Evolutionary conservation across 2,797 vertebrate genomes (phyloP).

Genomic region (Rhinoraja longicauda): DNA sequence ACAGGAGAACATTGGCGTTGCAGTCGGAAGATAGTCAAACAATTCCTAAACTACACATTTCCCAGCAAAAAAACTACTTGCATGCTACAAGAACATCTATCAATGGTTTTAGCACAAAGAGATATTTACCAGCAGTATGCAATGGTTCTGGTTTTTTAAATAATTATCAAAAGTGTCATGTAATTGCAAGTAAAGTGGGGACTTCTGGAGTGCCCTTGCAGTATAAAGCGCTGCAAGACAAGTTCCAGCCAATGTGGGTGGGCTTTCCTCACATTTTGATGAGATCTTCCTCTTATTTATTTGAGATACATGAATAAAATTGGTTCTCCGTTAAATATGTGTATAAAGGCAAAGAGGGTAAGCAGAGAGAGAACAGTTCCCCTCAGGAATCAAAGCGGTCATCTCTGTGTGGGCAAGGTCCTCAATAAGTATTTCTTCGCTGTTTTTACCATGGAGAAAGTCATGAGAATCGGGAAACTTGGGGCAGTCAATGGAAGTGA

Average conservation of each 20-base stretch:
- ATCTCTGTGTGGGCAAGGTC: too few relatives aligned
- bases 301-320: background rate
- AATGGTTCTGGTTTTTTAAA: background rate
- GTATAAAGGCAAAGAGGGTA: background rate
- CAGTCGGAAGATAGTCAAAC: background rate
- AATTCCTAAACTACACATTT: background rate
- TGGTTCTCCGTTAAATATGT: too few relatives aligned
- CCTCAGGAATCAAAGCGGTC: too few relatives aligned
- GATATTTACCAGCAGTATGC: background rate
- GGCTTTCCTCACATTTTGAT: background rate
- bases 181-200: background rate
- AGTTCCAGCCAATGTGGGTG: background rate
- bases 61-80: background rate
- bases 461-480: too few relatives aligned
- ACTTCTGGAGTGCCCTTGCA: background rate
- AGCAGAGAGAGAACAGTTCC: background rate
- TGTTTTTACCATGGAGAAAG: too few relatives aligned
- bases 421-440: too few relatives aligned
- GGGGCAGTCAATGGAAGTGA: too few relatives aligned
- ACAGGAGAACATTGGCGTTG: background rate
- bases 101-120: too few relatives aligned
- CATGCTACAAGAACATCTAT: background rate
- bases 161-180: background rate
- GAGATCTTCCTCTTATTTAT: background rate
- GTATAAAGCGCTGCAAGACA: background rate